Conservation (phyloP, 2,888 invertebrate species). For the Trichopria drosophilae region DNA sequence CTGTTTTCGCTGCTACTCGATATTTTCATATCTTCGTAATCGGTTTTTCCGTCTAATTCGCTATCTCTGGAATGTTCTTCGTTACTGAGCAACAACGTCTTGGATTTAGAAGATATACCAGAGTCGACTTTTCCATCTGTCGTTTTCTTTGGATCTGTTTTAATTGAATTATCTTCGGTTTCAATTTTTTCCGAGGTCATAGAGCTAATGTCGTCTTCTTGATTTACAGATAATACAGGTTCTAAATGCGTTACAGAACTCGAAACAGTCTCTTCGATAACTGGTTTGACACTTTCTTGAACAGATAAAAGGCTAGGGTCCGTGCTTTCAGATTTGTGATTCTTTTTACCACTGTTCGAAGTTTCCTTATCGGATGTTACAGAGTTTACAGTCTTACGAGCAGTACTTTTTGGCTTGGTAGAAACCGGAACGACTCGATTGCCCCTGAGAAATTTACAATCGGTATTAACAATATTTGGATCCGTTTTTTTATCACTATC, state of each 20-base stretch:
- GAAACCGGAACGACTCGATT: too few relatives aligned
- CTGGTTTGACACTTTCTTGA: too few relatives aligned
- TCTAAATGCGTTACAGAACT: too few relatives aligned
- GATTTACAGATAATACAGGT: constrained; percentile 32
- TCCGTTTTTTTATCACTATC: not conserved
- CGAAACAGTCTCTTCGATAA: too few relatives aligned
- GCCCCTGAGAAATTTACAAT: not conserved
- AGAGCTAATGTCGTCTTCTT: constrained; percentile 46
- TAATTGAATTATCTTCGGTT: not conserved
- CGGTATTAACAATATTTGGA: not conserved
- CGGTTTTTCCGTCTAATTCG: constrained; percentile 48
- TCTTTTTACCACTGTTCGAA: too few relatives aligned
- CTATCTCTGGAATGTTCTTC: constrained; percentile 48
- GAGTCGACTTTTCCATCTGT: not conserved
- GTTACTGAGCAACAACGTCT: constrained; percentile 3
- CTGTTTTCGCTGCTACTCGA: constrained; percentile 61
- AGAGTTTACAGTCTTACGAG: too few relatives aligned
- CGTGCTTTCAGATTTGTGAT: too few relatives aligned
- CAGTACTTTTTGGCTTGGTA: too few relatives aligned
- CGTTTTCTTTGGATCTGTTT: not conserved
- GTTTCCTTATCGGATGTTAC: too few relatives aligned
- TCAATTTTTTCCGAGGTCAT: constrained; percentile 48
- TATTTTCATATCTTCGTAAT: constrained; percentile 50
- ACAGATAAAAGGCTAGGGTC: too few relatives aligned
- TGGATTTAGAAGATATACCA: not conserved